Conservation (phyloP, 2,888 invertebrate genomes). For the Eretmocerus hayati region DNA sequence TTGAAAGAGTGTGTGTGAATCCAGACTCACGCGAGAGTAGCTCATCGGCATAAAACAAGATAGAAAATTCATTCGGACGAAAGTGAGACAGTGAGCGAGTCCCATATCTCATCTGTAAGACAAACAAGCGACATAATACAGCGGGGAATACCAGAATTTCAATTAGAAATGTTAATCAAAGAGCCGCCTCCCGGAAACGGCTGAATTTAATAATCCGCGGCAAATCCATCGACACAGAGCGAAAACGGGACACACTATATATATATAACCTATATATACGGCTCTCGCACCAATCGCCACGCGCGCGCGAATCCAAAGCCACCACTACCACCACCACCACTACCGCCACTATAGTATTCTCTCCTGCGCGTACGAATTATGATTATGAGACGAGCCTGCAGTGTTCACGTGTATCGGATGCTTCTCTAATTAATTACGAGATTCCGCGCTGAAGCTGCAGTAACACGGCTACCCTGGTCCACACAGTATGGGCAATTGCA, state of each 20-base stretch:
- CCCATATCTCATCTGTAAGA: too few species aligned
- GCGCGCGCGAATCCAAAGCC: neutral
- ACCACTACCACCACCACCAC: neutral
- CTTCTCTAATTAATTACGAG: constrained; percentile 24
- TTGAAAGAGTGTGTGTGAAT: too few species aligned
- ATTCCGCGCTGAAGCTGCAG: constrained; percentile 19
- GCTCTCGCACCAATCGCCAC: too few species aligned
- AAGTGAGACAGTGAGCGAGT: too few species aligned
- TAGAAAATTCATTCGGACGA: too few species aligned
- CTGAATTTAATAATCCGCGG: constrained; percentile 13
- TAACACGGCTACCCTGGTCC: neutral
- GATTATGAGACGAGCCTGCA: constrained; percentile 22
- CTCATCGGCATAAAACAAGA: too few species aligned
- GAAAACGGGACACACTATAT: too few species aligned
- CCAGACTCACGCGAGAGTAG: too few species aligned
- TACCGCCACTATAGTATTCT: too few species aligned
- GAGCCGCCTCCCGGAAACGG: neutral
- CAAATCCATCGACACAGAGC: constrained; percentile 18
- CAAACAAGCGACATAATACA: neutral
- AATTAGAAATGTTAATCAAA: constrained; percentile 16
- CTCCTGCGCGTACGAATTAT: constrained; percentile 27
- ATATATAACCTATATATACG: too few species aligned
- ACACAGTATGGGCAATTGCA: neutral
- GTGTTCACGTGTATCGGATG: constrained; percentile 15
- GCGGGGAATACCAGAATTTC: neutral